phyloP scores from a whole-genome alignment of 1,140 invertebrate genomes.

The Drosophila watanabei region DNA sequence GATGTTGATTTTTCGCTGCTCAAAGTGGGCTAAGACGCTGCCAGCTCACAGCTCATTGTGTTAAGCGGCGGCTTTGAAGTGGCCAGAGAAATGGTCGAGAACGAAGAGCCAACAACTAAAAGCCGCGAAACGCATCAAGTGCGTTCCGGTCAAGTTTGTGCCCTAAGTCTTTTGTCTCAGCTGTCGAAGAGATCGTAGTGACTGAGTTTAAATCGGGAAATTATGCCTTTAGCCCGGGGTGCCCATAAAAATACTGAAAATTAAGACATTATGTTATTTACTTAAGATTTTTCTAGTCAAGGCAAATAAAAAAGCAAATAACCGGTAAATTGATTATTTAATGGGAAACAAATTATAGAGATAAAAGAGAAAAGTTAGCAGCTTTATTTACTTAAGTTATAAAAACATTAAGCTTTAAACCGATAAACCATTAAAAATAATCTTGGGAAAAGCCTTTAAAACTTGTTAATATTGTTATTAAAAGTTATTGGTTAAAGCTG shows the following conservation, averaged over 20 bases:
- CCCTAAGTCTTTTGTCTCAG: constrained; percentile 72
- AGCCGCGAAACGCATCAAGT: constrained; percentile 56
- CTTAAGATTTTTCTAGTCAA: not conserved
- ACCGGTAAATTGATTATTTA: not conserved
- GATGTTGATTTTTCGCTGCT: constrained; percentile 78
- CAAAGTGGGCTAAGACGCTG: constrained; percentile 72
- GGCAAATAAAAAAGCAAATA: not conserved
- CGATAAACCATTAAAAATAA: not conserved
- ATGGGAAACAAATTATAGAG: not conserved
- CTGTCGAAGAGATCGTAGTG: constrained; percentile 12
- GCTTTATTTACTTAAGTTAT: not conserved
- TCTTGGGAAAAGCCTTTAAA: too few species aligned
- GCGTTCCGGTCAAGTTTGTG: constrained; percentile 71
- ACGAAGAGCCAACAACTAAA: constrained; percentile 23
- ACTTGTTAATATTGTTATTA: not conserved
- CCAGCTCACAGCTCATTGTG: constrained; percentile 26
- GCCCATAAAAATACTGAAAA: not conserved
- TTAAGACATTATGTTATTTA: not conserved
- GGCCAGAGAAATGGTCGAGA: constrained; percentile 37
- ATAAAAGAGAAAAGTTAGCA: not conserved
- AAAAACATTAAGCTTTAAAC: too few species aligned
- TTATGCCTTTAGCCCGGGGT: not conserved
- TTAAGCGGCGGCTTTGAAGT: constrained; percentile 44
- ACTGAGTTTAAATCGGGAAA: constrained; percentile 7
- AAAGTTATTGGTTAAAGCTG: not conserved